A percentile compares a stretch with the other conserved stretches of the same genome.
Conservation (phyloP, 2,888 invertebrate genomes). For the Meghimatium bilineatum region DNA sequence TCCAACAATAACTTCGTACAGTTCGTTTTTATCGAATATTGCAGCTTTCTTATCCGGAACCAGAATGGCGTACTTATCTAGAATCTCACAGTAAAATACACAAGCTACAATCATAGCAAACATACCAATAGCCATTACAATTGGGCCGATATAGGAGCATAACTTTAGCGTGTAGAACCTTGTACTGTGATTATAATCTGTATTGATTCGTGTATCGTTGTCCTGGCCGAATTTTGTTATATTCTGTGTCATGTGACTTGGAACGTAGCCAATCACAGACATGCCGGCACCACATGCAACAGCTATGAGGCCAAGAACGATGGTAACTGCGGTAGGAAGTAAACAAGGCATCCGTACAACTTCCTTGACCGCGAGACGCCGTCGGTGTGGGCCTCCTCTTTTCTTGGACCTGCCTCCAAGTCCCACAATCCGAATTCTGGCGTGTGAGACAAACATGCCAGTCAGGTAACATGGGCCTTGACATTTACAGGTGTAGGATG, state of each 20-base stretch:
- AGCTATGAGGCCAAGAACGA: conserved; percentile 48
- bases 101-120: conserved; percentile 97
- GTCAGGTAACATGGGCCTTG: neutral
- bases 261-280: conserved; percentile 63
- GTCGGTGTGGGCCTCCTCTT: conserved; percentile 26
- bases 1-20: conserved; percentile 41
- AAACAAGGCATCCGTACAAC: conserved; percentile 52
- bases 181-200: conserved; percentile 26
- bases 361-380: conserved; percentile 48
- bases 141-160: conserved; percentile 96
- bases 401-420: conserved; percentile 37
- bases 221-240: conserved; percentile 45
- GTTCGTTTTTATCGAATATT: conserved; percentile 42
- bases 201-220: conserved; percentile 26
- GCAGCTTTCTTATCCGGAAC: conserved; percentile 80
- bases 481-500: conserved; percentile 20
- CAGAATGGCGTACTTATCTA: conserved; percentile 93
- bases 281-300: conserved; percentile 60
- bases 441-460: conserved; percentile 52
- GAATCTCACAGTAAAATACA: conserved; percentile 98
- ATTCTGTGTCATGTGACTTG: conserved; percentile 47
- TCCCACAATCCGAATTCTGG: conserved; percentile 52
- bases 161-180: conserved; percentile 50
- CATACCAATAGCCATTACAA: conserved; percentile 98
- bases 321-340: conserved; percentile 43